Base-by-base conservation (phyloP, 2,113 vertebrate species). In the Brachypteracias leptosomus region DNA sequence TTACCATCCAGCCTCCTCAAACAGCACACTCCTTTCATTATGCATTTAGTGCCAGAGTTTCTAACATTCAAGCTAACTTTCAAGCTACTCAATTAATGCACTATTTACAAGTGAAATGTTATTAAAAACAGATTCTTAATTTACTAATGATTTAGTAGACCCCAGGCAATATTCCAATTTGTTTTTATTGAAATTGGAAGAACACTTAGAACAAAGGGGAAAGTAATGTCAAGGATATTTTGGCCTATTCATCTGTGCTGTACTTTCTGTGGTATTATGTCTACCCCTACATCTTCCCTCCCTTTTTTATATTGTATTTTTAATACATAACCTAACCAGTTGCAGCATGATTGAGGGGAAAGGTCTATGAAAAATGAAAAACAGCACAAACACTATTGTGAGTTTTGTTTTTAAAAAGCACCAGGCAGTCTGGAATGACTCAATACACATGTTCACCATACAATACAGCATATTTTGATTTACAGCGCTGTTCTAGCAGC, bases 91-190 rank as follows among this genome's bases (percentile, higher is more conserved):
- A 98, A 98, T 98, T 98, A 99, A 99, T 99, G 98, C 98, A 99
- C 99, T 99, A 99, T 99, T 99, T 99, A 99, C 98, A 99, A 99
- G 99, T 98, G 98, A 97, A 98, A 98, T 98, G 98, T 98, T 99
- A 99, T 99, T 99, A 99, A 99, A 99, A 99, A 98, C 98, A 99
- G 98, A 98, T 99, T 99, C 98, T 99, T 99, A 99, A 98, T 99
- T 99, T 99, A 98, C 98, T 99, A 99, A 99, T 99, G 99, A 99
- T 99, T 99, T 98, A 98, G 97, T 97, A 98, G 98, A 98, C 98
- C 97, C 97, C 97, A 98, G 99, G 99, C 99, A 98, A 98, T 98
- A 97, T 98, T 99, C 98, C 98, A 99, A 98, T 98, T 98, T 98
- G 97, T 97, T 98, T 98, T 98, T 97, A 98, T 97, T 98, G 97